A percentile compares a stretch with the other conserved stretches of the same genome.
Evolutionary conservation across 2,888 invertebrate species (phyloP).

Genomic region (Kuschelorhynchus macadamiae): DNA sequence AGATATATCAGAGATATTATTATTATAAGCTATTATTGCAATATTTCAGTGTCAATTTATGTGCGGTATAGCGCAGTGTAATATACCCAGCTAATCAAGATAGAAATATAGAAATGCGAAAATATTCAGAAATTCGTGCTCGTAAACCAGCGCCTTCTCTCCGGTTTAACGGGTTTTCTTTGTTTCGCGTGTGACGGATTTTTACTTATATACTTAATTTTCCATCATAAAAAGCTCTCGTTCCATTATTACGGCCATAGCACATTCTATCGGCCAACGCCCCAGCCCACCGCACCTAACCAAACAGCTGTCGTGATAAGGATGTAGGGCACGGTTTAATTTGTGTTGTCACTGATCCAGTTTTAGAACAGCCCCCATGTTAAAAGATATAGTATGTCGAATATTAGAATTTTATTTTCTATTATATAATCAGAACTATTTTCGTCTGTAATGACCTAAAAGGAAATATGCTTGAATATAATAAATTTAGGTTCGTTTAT

Average conservation of each 20-base stretch:
- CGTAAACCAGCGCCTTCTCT: slow-evolving; percentile 16
- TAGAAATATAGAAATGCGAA: slow-evolving; percentile 33
- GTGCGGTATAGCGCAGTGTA: slow-evolving; percentile 27
- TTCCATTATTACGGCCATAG: slow-evolving; percentile 14
- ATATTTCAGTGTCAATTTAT: slow-evolving; percentile 42
- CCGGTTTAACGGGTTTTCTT: slow-evolving; percentile 30
- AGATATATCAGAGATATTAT: slow-evolving; percentile 38
- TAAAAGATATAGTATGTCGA: not conserved
- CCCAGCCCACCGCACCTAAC: slow-evolving; percentile 34
- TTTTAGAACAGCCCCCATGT: not conserved
- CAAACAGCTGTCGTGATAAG: slow-evolving; percentile 38
- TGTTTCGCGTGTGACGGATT: slow-evolving; percentile 23
- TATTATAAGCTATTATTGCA: slow-evolving; percentile 39
- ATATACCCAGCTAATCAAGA: slow-evolving; percentile 32
- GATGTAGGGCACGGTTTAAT: slow-evolving; percentile 39
- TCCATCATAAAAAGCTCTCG: slow-evolving; percentile 22
- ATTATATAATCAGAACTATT: no score
- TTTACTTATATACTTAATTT: slow-evolving; percentile 28
- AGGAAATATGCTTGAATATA: no score
- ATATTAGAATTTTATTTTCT: no score
- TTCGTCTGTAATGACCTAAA: no score
- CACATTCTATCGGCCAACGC: slow-evolving; percentile 34
- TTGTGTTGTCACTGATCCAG: slow-evolving; percentile 21
- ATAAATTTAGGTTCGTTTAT: no score
- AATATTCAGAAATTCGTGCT: slow-evolving; percentile 26